These are phyloP conservation scores for Phasia obesa DNA, from an alignment of 2,888 invertebrate genomes.

Conservation along the genomic window DNA sequence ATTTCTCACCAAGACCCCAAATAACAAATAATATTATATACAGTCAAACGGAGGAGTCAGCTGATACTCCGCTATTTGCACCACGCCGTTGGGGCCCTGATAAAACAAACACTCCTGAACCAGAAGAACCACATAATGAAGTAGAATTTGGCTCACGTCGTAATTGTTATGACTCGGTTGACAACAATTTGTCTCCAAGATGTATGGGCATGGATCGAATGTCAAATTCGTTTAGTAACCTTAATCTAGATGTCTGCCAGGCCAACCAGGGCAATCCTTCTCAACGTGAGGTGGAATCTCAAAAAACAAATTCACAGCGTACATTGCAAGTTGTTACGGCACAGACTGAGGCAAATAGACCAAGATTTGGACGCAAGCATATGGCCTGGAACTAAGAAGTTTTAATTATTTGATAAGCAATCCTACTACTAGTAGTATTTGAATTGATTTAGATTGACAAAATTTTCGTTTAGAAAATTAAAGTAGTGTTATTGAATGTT, in stretches of 20 bases:
- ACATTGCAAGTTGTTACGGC: slow-evolving; percentile 76
- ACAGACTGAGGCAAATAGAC: slow-evolving; percentile 73
- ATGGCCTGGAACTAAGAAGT: slow-evolving; percentile 79
- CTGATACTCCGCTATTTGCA: slow-evolving; percentile 18
- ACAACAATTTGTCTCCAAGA: slow-evolving; percentile 30
- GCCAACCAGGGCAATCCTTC: slow-evolving; percentile 71
- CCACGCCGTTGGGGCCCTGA: background rate
- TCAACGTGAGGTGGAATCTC: slow-evolving; percentile 72
- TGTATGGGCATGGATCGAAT: slow-evolving; percentile 55
- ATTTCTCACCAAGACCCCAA: background rate
- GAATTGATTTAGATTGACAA: background rate
- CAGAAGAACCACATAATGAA: slow-evolving; percentile 21
- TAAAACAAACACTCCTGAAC: background rate
- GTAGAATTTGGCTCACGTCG: slow-evolving; percentile 6
- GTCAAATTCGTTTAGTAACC: slow-evolving; percentile 76
- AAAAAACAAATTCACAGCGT: slow-evolving; percentile 72
- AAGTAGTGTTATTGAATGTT: too few relatives aligned
- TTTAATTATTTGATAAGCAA: too few relatives aligned
- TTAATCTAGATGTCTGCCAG: slow-evolving; percentile 78
- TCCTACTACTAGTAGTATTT: background rate
- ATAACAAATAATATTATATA: slow-evolving; percentile 3
- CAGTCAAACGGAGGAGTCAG: slow-evolving; percentile 35
- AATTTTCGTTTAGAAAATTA: too few relatives aligned
- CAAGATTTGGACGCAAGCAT: slow-evolving; percentile 78
- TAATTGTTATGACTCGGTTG: slow-evolving; percentile 32